Percentiles rank a stretch among this genome's conserved stretches.
Evolutionary conservation across 2,797 vertebrate genomes (phyloP).

Genomic region (Semotilus atromaculatus): DNA sequence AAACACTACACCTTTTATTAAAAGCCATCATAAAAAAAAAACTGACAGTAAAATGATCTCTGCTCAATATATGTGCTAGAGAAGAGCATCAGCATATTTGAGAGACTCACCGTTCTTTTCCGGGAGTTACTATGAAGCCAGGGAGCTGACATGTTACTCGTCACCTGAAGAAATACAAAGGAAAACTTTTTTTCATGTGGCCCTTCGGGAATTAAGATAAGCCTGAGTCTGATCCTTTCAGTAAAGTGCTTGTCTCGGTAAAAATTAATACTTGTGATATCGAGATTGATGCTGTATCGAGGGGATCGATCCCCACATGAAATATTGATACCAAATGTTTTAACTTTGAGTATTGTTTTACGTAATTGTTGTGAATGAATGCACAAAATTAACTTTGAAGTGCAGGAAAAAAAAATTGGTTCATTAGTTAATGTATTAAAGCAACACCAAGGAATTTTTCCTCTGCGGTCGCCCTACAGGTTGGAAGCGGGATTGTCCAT

Average conservation of each 20-base stretch:
- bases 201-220: background rate
- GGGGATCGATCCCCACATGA: background rate
- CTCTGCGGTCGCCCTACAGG: too few species aligned
- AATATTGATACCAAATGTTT: background rate
- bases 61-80: background rate
- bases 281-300: background rate
- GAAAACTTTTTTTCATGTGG: constrained; percentile 31
- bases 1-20: constrained; percentile 57
- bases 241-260: background rate
- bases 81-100: background rate
- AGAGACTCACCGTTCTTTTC: constrained; percentile 95
- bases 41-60: constrained; percentile 18
- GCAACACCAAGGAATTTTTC: too few species aligned
- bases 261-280: background rate
- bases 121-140: constrained; percentile 97
- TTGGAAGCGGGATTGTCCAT: too few species aligned
- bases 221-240: background rate
- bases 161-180: constrained; percentile 81
- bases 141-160: constrained; percentile 88
- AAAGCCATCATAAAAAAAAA: constrained; percentile 4
- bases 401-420: too few species aligned
- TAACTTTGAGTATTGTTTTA: background rate
- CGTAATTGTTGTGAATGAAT: background rate
- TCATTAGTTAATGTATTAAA: too few species aligned
- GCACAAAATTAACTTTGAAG: background rate